phyloP scores from a whole-genome alignment of 2,888 invertebrate species.

The Agelastica alni region DNA sequence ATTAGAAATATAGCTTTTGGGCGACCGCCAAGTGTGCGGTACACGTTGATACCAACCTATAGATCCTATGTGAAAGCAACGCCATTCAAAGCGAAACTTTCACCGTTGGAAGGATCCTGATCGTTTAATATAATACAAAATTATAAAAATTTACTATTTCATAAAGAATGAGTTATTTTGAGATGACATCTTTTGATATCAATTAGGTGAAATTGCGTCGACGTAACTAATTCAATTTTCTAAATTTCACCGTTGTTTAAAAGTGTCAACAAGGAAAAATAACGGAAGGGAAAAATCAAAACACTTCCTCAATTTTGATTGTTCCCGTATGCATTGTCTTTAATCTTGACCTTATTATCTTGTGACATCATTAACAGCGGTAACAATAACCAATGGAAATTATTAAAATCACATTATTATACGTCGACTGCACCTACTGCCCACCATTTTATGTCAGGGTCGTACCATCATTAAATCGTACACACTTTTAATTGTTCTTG shows the following conservation, averaged over 20 bases:
- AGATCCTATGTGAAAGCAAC: no score
- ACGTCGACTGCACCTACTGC: slow-evolving; percentile 41
- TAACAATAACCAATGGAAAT: slow-evolving; percentile 39
- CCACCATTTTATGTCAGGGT: slow-evolving; percentile 27
- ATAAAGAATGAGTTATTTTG: no score
- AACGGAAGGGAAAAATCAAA: slow-evolving; percentile 10
- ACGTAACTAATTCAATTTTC: not conserved
- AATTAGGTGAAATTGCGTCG: no score
- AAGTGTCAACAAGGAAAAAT: no score
- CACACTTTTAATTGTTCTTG: slow-evolving; percentile 5
- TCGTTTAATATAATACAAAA: no score
- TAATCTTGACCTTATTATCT: slow-evolving; percentile 45
- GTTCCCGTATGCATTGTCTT: slow-evolving; percentile 39
- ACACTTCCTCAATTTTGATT: slow-evolving; percentile 40
- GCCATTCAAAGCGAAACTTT: no score
- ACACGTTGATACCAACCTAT: no score
- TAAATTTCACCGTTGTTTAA: not conserved
- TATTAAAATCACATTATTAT: slow-evolving; percentile 40
- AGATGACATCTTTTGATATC: no score
- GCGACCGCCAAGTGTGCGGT: no score
- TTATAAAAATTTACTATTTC: no score
- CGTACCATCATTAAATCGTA: slow-evolving; percentile 18
- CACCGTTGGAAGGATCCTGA: no score
- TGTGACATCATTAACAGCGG: slow-evolving; percentile 40
- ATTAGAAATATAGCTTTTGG: no score